Conservation (phyloP, 2,888 invertebrate genomes). For the Apomyelois bistriatella region DNA sequence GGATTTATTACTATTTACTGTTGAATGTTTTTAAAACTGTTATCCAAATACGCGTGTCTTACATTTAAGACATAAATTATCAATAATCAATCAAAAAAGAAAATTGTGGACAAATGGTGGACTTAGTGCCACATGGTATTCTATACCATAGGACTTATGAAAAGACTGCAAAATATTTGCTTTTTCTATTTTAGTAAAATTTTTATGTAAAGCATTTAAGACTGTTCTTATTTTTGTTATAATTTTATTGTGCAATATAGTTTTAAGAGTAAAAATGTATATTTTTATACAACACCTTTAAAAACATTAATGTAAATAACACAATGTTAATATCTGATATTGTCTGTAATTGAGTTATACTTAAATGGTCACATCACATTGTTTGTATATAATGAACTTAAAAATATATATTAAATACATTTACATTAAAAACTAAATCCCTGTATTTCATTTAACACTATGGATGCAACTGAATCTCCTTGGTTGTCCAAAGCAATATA, state of each 20-base stretch:
- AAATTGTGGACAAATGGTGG: too few relatives aligned
- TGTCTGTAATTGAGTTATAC: slow-evolving; percentile 69
- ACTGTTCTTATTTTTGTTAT: too few relatives aligned
- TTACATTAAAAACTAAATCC: slow-evolving; percentile 77
- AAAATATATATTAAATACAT: slow-evolving; percentile 70
- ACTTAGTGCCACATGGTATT: too few relatives aligned
- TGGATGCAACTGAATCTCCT: slow-evolving; percentile 69
- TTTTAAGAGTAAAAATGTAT: slow-evolving; percentile 11
- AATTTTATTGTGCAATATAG: slow-evolving; percentile 13
- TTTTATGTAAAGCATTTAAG: too few relatives aligned
- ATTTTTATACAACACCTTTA: slow-evolving; percentile 15
- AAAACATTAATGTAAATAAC: slow-evolving; percentile 26
- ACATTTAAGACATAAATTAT: too few relatives aligned
- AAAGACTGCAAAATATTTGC: neutral
- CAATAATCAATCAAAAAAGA: too few relatives aligned
- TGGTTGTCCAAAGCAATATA: slow-evolving; percentile 63
- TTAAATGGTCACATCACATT: slow-evolving; percentile 58
- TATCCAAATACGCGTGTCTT: too few relatives aligned
- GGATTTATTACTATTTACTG: too few relatives aligned
- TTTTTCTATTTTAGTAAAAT: slow-evolving; percentile 9
- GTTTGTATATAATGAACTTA: slow-evolving; percentile 70
- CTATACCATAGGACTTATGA: too few relatives aligned
- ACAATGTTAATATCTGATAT: slow-evolving; percentile 45
- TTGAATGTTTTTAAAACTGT: too few relatives aligned
- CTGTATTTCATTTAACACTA: slow-evolving; percentile 73